Evolutionary conservation across 2,888 invertebrate species (phyloP), one percentile per base, ranked within the genome.

Genomic region (Hymenopus coronatus): DNA sequence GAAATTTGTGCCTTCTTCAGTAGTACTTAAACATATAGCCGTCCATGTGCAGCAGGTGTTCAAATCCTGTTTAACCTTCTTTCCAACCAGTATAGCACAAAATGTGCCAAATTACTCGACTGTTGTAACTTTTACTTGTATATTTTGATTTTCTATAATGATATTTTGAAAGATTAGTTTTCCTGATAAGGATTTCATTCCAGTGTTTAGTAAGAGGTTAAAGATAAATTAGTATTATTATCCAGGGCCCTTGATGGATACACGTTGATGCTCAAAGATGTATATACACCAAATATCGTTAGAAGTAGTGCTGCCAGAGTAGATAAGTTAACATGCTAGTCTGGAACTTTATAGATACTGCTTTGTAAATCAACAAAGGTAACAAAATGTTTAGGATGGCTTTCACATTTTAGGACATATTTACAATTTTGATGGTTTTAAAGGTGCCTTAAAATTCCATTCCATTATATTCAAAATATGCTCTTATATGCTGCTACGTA

Each of bases 1-100:
- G 27, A 85, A 46, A 28, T 28, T 27, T 46, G 85, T 85, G 85
- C 85, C 85, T 85, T 85, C 81, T 40, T 15, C 82, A 33, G n/a
- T 87, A 82, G 87, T 87, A 82, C 86, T 87, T 87, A 87, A 87
- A 82, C 12, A 54, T 15, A 85, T 85, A 85, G 87, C 87, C 87
- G 87, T 87, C 87, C 87, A 87, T 82, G 33, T 87, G 46, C 82
- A 87, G 28, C 54, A 70, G 28, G 87, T 82, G n/a, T 87, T n/a
- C 40, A 28, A 20, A 3, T 46, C 15, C 27, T n/a, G 3, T 85
- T 28, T 85, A 46, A 85, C 40, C 54, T 20, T 40, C n/a, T 33
- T 84, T 40, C 40, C 33, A 85, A 25, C 14, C 40, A 7, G n/a
- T 85, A 15, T 46, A 85, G 85, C 85, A 82, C 30, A 30, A 25